These are phyloP conservation scores for Smutsia temminckii DNA, from an alignment of 2,797 vertebrate genomes.

Conservation along the genomic window DNA sequence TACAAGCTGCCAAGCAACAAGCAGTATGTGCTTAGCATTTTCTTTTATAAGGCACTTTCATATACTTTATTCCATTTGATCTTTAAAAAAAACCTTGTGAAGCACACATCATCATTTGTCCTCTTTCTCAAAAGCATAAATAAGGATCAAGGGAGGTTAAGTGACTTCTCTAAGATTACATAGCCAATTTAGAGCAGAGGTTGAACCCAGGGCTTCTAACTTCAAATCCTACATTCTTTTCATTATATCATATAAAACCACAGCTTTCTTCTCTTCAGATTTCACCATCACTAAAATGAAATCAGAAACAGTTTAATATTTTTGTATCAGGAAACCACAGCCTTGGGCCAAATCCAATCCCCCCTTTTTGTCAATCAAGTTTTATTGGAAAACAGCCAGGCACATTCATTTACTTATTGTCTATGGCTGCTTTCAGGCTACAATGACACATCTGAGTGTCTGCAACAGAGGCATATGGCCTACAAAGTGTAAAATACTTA, in stretches of 20 bases:
- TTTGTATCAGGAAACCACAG: neutral
- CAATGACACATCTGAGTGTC: accelerated
- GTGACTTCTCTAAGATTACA: neutral
- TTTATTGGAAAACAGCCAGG: neutral
- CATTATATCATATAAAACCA: neutral
- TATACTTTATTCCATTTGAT: neutral
- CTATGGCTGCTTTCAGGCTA: neutral
- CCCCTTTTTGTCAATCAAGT: neutral
- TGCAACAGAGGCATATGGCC: neutral
- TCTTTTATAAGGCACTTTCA: neutral
- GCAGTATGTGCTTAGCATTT: neutral
- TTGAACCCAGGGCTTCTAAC: neutral
- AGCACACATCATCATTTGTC: neutral
- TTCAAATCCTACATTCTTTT: neutral
- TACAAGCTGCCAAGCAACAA: slow-evolving; percentile 31
- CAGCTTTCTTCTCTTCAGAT: neutral
- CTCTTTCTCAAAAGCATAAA: neutral
- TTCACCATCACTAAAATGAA: neutral
- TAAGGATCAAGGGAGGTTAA: neutral
- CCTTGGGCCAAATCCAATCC: neutral
- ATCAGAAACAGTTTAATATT: neutral
- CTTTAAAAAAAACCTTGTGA: neutral
- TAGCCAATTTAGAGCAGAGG: neutral
- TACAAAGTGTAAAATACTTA: neutral
- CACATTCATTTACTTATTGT: accelerated